Evolutionary conservation across 2,113 vertebrate genomes (phyloP), one percentile per base, ranked within the genome.

Genomic region (Syrrhaptes paradoxus): DNA sequence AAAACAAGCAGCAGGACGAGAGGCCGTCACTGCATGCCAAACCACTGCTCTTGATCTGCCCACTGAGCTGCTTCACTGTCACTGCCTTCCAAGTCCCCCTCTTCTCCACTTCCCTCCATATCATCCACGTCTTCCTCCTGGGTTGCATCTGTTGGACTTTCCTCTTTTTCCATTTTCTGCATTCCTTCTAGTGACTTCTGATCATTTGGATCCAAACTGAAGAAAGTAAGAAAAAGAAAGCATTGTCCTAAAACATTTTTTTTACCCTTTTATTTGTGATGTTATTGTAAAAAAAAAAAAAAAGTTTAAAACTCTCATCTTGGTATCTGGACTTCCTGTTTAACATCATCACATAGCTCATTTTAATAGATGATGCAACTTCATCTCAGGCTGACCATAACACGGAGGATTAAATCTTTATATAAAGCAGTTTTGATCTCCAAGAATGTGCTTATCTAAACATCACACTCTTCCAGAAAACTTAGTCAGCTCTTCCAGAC

Each of bases 101-200:
- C 99, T 97, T 99, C 99, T 28, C 99, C 99, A 25, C 99, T 99
- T 55, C 99, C 99, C 95, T 99, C 99, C 99, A 99, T 99, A 97
- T 99, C 99, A 12, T 99, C 99, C 17, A 99, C 99, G 17, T 99
- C 99, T 85, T 99, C 99, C 93, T 99, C 99, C 96, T 99, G 99
- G 2, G 99, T 99, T 73, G 99, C 99, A 11, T 99, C 99, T 2
- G 99, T 99, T 62, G 99, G 99, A 66, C 99, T 99, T 97, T 99
- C 99, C 96, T 99, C 99, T 95, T 99, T 99, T 96, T 99, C 99
- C 99, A 99, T 99, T 97, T 99, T 99, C 98, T 99, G 99, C 99
- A 99, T 98, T 36, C 99, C 99, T 93, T 99, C 99, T 52, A 99
- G 96, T 21, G 99, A 99, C 98, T 99, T 99, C 98, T 99, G 99